Base-by-base conservation (phyloP, 2,888 invertebrate species). In the Oxytorus armatus region DNA sequence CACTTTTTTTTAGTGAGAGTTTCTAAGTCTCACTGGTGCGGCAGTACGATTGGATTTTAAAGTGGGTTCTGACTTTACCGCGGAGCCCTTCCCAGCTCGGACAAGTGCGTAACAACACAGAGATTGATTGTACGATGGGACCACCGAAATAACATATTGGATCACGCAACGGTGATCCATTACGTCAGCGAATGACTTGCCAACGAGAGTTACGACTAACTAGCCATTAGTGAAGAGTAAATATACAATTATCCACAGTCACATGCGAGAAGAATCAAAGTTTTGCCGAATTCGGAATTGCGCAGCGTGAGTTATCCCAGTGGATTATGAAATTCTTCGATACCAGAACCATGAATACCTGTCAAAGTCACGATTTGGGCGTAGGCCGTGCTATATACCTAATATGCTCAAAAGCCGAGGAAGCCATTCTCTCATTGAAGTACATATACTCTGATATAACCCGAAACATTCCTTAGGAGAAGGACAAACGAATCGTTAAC, bases 401-500 rank as follows among this genome's bases (percentile, higher is more conserved):
- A n/a, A 55, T 44, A 42, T 39, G 10, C 25, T 53, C 10, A 11
- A n/a, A 14, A 69, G 42, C 51, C 23, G 42, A 39, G 25, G 25
- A 25, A 66, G 57, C 59, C 75, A 53, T 76, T 80, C 68, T 61
- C 61, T 73, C 29, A 18, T n/a, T 16, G 49, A 44, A 23, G 47
- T 39, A 65, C 14, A 53, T 8, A 25, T 21, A 44, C 14, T 36
- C 44, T 14, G 25, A 44, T 53, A 1, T 39, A 33, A 18, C 16
- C n/a, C 63, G 18, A 65, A 11, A 47, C 61, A 69, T 73, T 61
- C 44, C 65, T 42, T 21, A 73, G 55, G 55, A 80, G 68, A 77
- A 77, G 80, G 80, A 80, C 77, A 63, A 39, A 16, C 49, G 25
- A 80, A 77, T 55, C 72, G 53, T 63, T 59, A 10, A 55, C 55